Base-by-base conservation (phyloP, 2,888 invertebrate genomes). In the Myopa testacea region DNA sequence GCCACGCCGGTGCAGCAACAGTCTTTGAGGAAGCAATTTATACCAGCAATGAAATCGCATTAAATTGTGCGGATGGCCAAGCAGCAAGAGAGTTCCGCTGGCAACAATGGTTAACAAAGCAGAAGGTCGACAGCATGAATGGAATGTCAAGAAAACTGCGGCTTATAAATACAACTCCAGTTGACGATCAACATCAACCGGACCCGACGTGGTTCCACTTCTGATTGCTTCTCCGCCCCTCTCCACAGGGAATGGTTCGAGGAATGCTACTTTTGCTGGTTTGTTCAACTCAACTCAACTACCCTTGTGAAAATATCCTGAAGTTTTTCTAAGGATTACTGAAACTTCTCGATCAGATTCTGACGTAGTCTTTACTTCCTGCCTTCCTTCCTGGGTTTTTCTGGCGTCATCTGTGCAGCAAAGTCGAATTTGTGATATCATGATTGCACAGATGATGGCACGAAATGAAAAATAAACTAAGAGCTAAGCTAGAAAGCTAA, bases 61-160 rank as follows among this genome's bases (percentile, higher is more conserved):
- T 71, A 71, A 60, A 71, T 71, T 71, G 58, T 55, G 71, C 60
- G 38, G 55, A 60, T 55, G 55, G 60, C 60, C 71, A 38, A 71
- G 71, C 71, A 38, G 60, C 58, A 26, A 50, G 6, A n/a, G 50
- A 50, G 45, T 26, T 26, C 26, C 45, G 50, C 12, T n/a, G 1
- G 26, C 38, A 26, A 2, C 26, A 26, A 26, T 16, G 37, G 63
- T 37, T 63, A 37, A 63, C 34, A 14, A 1, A 63, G 63, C 63
- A 63, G 63, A 26, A 63, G 63, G 63, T 63, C 63, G 37, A 45
- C 63, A 26, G 63, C 34, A 63, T 34, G 63, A 63, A 63, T 63
- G 63, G 7, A 4, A 63, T 26, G 34, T 63, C 34, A 34, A 63
- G 37, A 6, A 37, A 63, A 1, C 45, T 63, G 63, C 26, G 8